Evolutionary conservation across 2,888 invertebrate genomes (phyloP).

Genomic region (Linnaemya tessellans): DNA sequence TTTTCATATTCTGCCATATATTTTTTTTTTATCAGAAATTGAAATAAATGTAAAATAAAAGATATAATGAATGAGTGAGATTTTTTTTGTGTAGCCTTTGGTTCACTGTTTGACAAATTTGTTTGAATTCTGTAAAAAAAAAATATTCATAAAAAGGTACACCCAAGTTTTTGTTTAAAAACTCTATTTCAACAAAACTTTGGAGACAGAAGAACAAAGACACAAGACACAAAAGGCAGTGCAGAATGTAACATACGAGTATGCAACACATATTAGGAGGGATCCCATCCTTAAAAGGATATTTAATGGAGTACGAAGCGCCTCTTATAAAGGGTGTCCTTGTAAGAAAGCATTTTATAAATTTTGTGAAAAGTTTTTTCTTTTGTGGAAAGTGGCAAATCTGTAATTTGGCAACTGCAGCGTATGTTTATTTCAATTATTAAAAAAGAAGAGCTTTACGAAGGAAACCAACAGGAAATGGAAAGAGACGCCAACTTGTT

Average conservation of each 20-base stretch:
- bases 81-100: background rate
- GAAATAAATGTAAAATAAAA: background rate
- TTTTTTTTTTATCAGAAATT: background rate
- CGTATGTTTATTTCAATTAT: too few species aligned
- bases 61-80: background rate
- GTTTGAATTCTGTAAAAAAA: conserved; percentile 1
- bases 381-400: too few species aligned
- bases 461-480: too few species aligned
- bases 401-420: too few species aligned
- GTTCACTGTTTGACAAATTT: background rate
- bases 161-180: background rate
- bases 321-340: too few species aligned
- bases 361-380: too few species aligned
- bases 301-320: too few species aligned
- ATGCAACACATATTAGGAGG: background rate
- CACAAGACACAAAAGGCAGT: background rate
- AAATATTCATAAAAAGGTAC: background rate
- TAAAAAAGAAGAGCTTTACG: too few species aligned
- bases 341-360: too few species aligned
- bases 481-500: too few species aligned
- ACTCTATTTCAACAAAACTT: background rate
- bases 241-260: too few species aligned
- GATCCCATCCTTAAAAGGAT: background rate
- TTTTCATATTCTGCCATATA: too few species aligned
- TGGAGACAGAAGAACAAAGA: background rate